These are phyloP conservation scores for Cydia strobilella DNA, from an alignment of 1,140 invertebrate species.

Conservation along the genomic window DNA sequence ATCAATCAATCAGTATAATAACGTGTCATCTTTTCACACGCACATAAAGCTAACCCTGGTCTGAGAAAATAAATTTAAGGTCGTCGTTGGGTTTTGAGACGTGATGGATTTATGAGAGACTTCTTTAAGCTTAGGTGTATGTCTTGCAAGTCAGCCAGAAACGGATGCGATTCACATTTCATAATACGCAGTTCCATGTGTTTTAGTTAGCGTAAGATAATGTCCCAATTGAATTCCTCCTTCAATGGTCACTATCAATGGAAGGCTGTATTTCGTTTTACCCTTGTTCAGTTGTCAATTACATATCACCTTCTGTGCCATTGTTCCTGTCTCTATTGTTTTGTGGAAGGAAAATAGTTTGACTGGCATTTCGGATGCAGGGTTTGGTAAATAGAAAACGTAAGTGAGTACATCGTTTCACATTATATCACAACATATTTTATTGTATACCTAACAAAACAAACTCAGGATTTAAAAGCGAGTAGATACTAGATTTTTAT, in stretches of 20 bases:
- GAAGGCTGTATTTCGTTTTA: conserved; percentile 37
- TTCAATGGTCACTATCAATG: not conserved
- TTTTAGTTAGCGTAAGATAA: not conserved
- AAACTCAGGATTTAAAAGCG: too few species aligned
- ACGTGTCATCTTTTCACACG: conserved; percentile 26
- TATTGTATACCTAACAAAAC: too few species aligned
- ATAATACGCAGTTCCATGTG: not conserved
- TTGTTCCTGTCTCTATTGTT: not conserved
- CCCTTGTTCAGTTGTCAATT: conserved; percentile 70
- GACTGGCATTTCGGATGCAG: not conserved
- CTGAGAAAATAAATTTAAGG: conserved; percentile 24
- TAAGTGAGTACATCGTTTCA: too few species aligned
- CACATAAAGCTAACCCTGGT: conserved; percentile 20
- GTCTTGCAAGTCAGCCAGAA: not conserved
- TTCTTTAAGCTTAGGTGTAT: not conserved
- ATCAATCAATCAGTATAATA: conserved; percentile 31
- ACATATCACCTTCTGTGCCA: conserved; percentile 36
- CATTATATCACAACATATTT: too few species aligned
- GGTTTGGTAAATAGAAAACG: not conserved
- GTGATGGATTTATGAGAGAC: conserved; percentile 22
- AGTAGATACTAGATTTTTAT: too few species aligned
- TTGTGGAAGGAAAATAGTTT: conserved; percentile 2
- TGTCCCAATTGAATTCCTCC: not conserved
- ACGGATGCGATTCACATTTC: not conserved
- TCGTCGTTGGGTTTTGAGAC: conserved; percentile 2